A percentile compares a stretch with the other conserved stretches of the same genome.
Conservation (phyloP, 2,888 invertebrate genomes). For the Syrphus vitripennis region DNA sequence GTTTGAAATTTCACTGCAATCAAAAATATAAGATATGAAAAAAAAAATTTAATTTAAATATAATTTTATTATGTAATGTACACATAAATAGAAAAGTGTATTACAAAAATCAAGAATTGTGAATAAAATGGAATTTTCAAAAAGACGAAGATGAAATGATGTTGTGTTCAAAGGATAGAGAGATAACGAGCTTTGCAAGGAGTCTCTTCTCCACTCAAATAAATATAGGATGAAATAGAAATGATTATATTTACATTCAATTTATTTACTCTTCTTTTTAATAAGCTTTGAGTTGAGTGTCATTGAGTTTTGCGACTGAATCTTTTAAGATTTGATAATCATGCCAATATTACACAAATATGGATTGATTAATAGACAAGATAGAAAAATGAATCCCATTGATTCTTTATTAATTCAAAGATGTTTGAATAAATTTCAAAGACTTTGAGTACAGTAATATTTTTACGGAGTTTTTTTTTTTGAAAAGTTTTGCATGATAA, state of each 20-base stretch:
- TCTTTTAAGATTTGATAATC: not conserved
- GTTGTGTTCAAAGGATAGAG: not conserved
- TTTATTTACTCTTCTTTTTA: not conserved
- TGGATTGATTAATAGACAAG: not conserved
- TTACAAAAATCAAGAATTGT: not conserved
- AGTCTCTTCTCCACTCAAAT: not conserved
- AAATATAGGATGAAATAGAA: not conserved
- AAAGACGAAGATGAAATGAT: conserved; percentile 35
- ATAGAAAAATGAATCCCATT: not conserved
- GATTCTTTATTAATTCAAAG: no score
- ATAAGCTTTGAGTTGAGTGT: not conserved
- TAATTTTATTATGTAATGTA: not conserved
- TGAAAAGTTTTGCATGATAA: no score
- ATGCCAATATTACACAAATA: not conserved
- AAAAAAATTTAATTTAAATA: not conserved
- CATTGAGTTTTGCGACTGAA: not conserved
- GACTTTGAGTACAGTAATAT: no score
- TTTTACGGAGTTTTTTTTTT: no score
- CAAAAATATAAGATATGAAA: not conserved
- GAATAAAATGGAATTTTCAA: not conserved
- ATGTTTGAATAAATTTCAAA: no score
- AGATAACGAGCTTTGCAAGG: not conserved
- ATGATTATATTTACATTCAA: not conserved
- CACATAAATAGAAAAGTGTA: not conserved
- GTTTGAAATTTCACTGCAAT: conserved; percentile 54